Base-by-base conservation (phyloP, 92 coral and sea anemone species). In the Meandrina meandrites region DNA sequence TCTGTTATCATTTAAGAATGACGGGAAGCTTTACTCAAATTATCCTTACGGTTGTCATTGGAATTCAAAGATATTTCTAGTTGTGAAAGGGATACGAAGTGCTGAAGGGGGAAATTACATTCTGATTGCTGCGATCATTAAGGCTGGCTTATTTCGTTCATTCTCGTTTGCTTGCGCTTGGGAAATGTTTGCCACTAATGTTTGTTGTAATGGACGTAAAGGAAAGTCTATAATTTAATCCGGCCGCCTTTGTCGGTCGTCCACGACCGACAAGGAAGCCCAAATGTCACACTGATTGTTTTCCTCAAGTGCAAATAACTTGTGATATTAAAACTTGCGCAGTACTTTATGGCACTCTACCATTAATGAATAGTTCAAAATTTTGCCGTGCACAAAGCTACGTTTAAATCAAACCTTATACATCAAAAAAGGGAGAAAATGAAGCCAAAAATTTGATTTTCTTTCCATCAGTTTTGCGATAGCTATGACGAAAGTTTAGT, bases 241-340 rank as follows among this genome's bases (percentile, higher is more conserved):
- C 27, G 32, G 37, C 73, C 81, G 82, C 62, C 72, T 47, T 77
- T n/a, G n/a, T n/a, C n/a, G n/a, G 32, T 34, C 32, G 48, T 47
- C 21, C 53, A 64, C 76, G 47, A 72, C 32, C 66, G 80, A 53
- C 54, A 73, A 24, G 80, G 54, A 67, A 73, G 79, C 40, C 42
- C 30, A 8, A n/a, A 30, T 76, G 68, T 77, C 48, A n/a, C 50
- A 77, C 1, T 76, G 50, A 75, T 66, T 36, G 19, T 53, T 75
- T 75, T 76, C 35, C 57, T 19, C 27, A 27, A 60, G 27, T n/a
- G 72, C 60, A 47, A 81, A 81, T 64, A 67, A n/a, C 67, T 51
- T 73, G 17, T 24, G 57, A 32, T 8, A 36, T 83, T 53, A 37
- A 83, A 74, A 72, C 13, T 32, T 15, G 64, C 31, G 35, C 42